Percentiles rank a stretch among this genome's conserved stretches.
Evolutionary conservation across 2,888 invertebrate species (phyloP).

Genomic region (Isoperla grammatica): DNA sequence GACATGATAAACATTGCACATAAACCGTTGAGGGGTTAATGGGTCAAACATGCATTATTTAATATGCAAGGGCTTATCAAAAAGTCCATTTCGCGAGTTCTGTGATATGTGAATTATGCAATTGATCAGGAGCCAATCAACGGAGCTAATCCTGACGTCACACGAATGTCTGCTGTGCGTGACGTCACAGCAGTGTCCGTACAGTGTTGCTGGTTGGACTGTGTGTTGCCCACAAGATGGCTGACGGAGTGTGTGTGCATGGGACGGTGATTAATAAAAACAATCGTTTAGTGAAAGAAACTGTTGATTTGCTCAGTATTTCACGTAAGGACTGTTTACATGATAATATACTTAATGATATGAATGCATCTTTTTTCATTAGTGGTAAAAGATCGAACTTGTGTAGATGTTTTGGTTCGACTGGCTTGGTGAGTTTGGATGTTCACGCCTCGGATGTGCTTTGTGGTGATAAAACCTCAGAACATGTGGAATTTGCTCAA

Average conservation of each 20-base stretch:
- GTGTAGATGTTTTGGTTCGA: slow-evolving; percentile 32
- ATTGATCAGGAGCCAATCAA: slow-evolving; percentile 46
- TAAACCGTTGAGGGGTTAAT: slow-evolving; percentile 20
- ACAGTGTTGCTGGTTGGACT: slow-evolving; percentile 38
- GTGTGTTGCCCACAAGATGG: slow-evolving; percentile 69
- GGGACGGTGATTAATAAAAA: slow-evolving; percentile 54
- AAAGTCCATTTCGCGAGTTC: slow-evolving; percentile 45
- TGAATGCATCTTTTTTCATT: slow-evolving; percentile 43
- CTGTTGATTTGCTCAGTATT: slow-evolving; percentile 47
- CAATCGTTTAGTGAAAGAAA: slow-evolving; percentile 38
- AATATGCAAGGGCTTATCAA: slow-evolving; percentile 31
- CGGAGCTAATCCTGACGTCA: slow-evolving; percentile 36
- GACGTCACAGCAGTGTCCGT: slow-evolving; percentile 28
- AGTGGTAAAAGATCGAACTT: slow-evolving; percentile 41
- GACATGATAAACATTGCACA: neutral
- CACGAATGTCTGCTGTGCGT: slow-evolving; percentile 14
- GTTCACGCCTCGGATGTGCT: slow-evolving; percentile 32
- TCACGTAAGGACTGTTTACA: slow-evolving; percentile 47
- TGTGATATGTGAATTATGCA: slow-evolving; percentile 42
- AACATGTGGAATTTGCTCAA: slow-evolving; percentile 28
- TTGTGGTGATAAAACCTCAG: slow-evolving; percentile 33
- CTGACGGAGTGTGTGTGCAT: slow-evolving; percentile 68
- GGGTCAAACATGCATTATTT: slow-evolving; percentile 29
- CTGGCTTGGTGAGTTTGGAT: slow-evolving; percentile 32
- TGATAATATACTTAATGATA: slow-evolving; percentile 41